Base-by-base conservation (phyloP, 2,888 invertebrate genomes). In the Archaeoteleia sp. region DNA sequence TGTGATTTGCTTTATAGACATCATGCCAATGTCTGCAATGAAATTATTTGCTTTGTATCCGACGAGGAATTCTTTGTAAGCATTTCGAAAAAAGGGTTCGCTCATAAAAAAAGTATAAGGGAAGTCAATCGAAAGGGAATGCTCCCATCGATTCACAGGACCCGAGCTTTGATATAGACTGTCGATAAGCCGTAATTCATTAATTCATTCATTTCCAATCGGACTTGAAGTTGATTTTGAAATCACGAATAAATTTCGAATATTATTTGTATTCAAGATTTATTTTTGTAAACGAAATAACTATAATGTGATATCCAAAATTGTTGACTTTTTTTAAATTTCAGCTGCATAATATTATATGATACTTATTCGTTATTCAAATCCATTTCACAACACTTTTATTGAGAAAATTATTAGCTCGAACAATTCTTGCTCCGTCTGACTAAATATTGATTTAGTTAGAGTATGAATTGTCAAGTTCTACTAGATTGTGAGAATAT, bases 1-100 rank as follows among this genome's bases (percentile, higher is more conserved):
- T 29, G 6, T n/a, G 8, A 7, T n/a, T 29, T 29, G 2, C 6
- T n/a, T 7, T 29, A 9, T n/a, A 29, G 29, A n/a, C n/a, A n/a
- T n/a, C n/a, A n/a, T n/a, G n/a, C n/a, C n/a, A 2, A 29, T 29
- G 4, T n/a, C 6, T 29, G 29, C 29, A 29, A 29, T 29, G n/a
- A 29, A 29, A 29, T 29, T 29, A 29, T 29, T 29, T 29, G 29
- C 29, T 29, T 29, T 3, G 6, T 29, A 29, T 9, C 8, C 29
- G 29, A 9, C 9, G 29, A 29, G n/a, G 29, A 29, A 29, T 29
- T 29, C 29, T 29, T 29, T 29, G 29, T n/a, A 29, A 29, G 29
- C 29, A 9, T 29, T 29, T 9, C 4, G n/a, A n/a, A n/a, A n/a
- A n/a, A 29, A 29, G 29, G 29, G 29, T 29, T 29, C 6, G n/a